Evolutionary conservation across 2,888 invertebrate genomes (phyloP), one percentile per base, ranked within the genome.

Genomic region (Molanna angustata): DNA sequence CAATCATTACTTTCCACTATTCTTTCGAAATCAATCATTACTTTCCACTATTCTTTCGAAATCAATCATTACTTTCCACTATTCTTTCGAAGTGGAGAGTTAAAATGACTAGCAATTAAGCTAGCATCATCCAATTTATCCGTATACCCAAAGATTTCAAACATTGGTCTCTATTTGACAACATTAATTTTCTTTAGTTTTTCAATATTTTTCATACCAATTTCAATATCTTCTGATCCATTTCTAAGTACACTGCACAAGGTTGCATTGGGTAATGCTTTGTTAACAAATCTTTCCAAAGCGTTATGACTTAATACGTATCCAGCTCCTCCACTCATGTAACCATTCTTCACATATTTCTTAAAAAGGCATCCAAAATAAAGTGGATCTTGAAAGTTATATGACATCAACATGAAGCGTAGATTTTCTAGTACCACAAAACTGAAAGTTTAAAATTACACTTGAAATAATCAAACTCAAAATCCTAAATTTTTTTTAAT

Each of bases 381-480:
- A 6, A 94, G 76, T 0, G 94, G 87, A 1, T 85, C 83, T 0
- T 78, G 76, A 1, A 89, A 78, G 62, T 84, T 80, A 65, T 91
- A 83, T 1, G 86, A 82, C 22, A 85, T 81, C 16, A 97, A 69
- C 86, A 97, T 86, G 65, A 88, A 91, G n/a, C 98, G 80, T 33
- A 99, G 76, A 71, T 99, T 99, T 72, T 99, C 98, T 32, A 99
- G 82, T 31, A 99, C 80, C 17, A 96, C 92, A 69, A 94, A 97
- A 21, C 90, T 91, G 67, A 11, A 3, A 20, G 9, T 2, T 11
- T 33, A 50, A 54, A 47, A 20, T 17, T n/a, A n/a, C n/a, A n/a
- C n/a, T n/a, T n/a, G n/a, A n/a, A n/a, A n/a, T n/a, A n/a, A n/a
- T n/a, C n/a, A n/a, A n/a, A n/a, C n/a, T n/a, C n/a, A n/a, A n/a